A percentile compares a stretch with the other conserved stretches of the same genome.
phyloP scores from a whole-genome alignment of 2,113 vertebrate species.

The Enhydra lutris region DNA sequence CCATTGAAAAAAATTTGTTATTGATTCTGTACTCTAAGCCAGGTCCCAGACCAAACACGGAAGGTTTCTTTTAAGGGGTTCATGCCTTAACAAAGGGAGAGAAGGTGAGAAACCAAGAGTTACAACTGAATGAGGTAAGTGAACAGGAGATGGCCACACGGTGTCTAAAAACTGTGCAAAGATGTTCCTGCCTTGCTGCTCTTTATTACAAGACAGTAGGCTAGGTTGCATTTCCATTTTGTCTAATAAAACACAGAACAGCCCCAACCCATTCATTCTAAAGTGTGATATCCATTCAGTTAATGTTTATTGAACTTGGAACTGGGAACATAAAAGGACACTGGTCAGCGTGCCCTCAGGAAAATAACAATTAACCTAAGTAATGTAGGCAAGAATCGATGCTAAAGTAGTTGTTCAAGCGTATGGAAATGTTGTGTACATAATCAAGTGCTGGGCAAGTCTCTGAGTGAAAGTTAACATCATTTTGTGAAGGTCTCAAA shows the following conservation, averaged over 20 bases:
- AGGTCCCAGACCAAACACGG: background rate
- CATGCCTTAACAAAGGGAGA: background rate
- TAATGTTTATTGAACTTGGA: conserved; percentile 58
- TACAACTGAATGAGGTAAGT: background rate
- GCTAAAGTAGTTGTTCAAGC: background rate
- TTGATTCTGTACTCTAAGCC: background rate
- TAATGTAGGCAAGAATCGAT: background rate
- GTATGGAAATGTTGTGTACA: background rate
- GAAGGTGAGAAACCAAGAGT: background rate
- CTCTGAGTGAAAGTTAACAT: conserved; percentile 39
- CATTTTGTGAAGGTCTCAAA: conserved; percentile 22
- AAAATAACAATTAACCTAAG: conserved; percentile 54
- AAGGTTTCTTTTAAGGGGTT: background rate
- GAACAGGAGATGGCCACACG: background rate
- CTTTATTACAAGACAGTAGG: background rate
- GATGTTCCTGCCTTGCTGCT: background rate
- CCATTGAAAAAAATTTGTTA: background rate
- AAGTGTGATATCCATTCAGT: background rate
- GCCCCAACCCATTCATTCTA: background rate
- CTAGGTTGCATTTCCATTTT: background rate
- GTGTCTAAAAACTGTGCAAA: background rate
- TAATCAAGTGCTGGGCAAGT: conserved; percentile 3
- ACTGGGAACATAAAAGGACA: background rate
- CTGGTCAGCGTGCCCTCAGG: background rate
- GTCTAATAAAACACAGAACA: background rate